Percentiles rank a stretch among this genome's conserved stretches.
Evolutionary conservation across 2,888 invertebrate species (phyloP).

Genomic region (Xestia xanthographa): DNA sequence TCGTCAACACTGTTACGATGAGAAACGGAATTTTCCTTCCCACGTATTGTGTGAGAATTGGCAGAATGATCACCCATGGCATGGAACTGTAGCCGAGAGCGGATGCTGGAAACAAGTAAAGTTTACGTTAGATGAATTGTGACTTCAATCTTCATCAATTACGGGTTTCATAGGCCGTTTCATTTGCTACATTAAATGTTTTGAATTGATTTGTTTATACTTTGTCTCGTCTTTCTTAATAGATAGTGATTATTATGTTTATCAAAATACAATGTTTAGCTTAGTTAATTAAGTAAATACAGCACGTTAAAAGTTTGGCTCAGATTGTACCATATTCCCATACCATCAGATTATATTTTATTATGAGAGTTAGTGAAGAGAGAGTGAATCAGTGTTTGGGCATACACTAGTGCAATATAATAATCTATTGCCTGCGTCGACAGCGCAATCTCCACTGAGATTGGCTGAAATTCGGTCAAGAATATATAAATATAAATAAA

Average conservation of each 20-base stretch:
- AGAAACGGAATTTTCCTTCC: conserved; percentile 69
- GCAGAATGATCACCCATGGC: conserved; percentile 68
- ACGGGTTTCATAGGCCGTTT: neutral
- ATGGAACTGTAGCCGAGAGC: conserved; percentile 65
- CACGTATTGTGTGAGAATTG: conserved; percentile 61
- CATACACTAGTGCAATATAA: no score
- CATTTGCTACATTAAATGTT: neutral
- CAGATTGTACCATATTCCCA: neutral
- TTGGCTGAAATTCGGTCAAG: neutral
- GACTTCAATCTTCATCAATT: neutral
- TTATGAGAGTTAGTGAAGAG: rapidly evolving
- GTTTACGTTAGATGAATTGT: conserved; percentile 23
- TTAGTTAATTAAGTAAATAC: conserved; percentile 3
- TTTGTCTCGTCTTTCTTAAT: no score
- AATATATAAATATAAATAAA: conserved; percentile 16
- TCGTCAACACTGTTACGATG: conserved; percentile 62
- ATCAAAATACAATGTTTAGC: neutral
- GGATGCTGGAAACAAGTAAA: conserved; percentile 66
- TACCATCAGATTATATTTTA: no score
- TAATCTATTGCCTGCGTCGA: no score
- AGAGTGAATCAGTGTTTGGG: no score
- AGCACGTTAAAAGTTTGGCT: neutral
- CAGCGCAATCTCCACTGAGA: no score
- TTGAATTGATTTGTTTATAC: neutral
- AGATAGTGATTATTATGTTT: conserved; percentile 5